phyloP scores from a whole-genome alignment of 2,113 vertebrate species.

The Drymodes brunneopygia region DNA sequence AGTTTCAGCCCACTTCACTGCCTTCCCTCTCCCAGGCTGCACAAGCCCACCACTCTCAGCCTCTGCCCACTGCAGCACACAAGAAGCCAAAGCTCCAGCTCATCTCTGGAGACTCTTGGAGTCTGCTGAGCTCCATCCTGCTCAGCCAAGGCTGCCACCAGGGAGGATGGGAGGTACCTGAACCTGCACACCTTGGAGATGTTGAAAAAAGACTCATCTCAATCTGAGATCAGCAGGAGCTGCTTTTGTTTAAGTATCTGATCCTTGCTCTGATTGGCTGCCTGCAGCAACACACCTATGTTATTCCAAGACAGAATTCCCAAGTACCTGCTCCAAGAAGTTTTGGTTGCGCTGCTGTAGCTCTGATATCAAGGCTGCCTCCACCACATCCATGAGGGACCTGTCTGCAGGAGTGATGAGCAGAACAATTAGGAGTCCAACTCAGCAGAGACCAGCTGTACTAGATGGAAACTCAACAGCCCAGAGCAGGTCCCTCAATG shows the following conservation, averaged over 20 bases:
- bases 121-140: neutral
- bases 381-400: fast-evolving
- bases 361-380: neutral
- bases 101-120: neutral
- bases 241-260: neutral
- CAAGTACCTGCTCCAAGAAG: neutral
- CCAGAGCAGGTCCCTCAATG: neutral
- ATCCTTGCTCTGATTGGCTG: neutral
- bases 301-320: neutral
- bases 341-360: neutral
- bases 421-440: neutral
- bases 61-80: neutral
- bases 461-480: neutral
- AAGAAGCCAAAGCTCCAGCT: neutral
- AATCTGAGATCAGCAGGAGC: neutral
- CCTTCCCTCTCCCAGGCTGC: neutral
- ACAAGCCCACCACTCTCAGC: neutral
- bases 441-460: neutral
- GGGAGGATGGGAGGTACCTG: neutral
- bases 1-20: neutral
- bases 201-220: neutral
- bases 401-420: neutral
- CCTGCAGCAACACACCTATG: neutral
- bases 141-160: neutral
- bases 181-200: neutral